Conservation (phyloP, 2,888 invertebrate species). For the Saturnia japonica region DNA sequence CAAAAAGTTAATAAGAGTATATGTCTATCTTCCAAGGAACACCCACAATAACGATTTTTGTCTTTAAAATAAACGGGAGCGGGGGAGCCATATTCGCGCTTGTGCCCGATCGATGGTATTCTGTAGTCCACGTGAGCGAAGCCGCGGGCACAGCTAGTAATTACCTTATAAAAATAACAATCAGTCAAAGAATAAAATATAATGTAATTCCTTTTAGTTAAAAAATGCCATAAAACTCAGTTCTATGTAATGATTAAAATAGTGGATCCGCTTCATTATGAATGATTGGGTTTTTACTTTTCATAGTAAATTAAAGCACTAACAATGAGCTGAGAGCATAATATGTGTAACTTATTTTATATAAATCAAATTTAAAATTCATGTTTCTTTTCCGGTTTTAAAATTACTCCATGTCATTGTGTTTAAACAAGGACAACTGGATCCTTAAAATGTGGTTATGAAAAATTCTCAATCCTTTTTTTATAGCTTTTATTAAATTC, state of each 20-base stretch:
- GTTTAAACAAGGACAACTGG: constrained; percentile 8
- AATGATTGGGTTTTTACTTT: not conserved
- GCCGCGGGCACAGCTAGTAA: no score
- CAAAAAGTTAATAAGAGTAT: no score
- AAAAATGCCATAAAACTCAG: not conserved
- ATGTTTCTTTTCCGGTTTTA: not conserved
- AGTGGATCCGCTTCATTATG: not conserved
- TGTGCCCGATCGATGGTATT: no score
- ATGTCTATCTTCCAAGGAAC: no score
- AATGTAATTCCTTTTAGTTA: no score
- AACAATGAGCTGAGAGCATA: not conserved
- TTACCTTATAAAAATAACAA: no score
- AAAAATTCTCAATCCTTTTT: not conserved
- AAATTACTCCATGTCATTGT: constrained; percentile 4
- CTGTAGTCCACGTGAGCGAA: no score
- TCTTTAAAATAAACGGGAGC: no score
- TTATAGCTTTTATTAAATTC: not conserved
- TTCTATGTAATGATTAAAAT: not conserved
- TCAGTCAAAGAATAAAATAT: no score
- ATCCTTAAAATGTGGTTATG: not conserved
- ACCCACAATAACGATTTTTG: no score
- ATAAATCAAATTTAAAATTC: not conserved
- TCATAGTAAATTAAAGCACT: not conserved
- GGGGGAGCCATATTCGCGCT: no score
- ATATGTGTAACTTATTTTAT: constrained; percentile 2